Conservation (phyloP, 1,140 invertebrate genomes). For the Onthophagus taurus region DNA sequence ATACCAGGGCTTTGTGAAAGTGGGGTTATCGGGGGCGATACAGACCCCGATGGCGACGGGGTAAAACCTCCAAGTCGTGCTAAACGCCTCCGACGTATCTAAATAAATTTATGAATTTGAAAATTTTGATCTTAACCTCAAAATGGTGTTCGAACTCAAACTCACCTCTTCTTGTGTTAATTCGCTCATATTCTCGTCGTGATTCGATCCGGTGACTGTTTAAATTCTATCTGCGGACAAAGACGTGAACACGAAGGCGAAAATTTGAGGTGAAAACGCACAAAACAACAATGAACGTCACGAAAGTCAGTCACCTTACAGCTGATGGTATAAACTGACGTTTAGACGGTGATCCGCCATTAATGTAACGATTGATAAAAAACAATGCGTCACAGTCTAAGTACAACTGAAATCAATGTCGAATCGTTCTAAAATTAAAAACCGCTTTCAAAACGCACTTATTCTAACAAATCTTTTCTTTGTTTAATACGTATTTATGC, state of each 20-base stretch:
- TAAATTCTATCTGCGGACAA: conserved; percentile 10
- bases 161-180: conserved; percentile 64
- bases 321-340: conserved; percentile 28
- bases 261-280: conserved; percentile 14
- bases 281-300: conserved; percentile 30
- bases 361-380: too few species aligned
- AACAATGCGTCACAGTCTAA: too few species aligned
- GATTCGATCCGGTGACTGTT: conserved; percentile 12
- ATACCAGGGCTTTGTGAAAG: conserved; percentile 30
- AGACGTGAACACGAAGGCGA: conserved; percentile 5
- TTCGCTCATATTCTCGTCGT: conserved; percentile 49
- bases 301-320: conserved; percentile 34
- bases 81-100: conserved; percentile 60
- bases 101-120: conserved; percentile 23
- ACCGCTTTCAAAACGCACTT: too few species aligned
- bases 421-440: too few species aligned
- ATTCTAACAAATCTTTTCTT: too few species aligned
- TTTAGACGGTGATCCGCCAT: too few species aligned
- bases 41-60: conserved; percentile 31
- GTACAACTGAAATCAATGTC: too few species aligned
- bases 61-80: conserved; percentile 50
- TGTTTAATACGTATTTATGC: too few species aligned
- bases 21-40: conserved; percentile 32
- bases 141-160: conserved; percentile 12
- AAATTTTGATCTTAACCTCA: conserved; percentile 6